Conservation (phyloP, 2,113 vertebrate genomes). For the Dicentrarchus labrax region DNA sequence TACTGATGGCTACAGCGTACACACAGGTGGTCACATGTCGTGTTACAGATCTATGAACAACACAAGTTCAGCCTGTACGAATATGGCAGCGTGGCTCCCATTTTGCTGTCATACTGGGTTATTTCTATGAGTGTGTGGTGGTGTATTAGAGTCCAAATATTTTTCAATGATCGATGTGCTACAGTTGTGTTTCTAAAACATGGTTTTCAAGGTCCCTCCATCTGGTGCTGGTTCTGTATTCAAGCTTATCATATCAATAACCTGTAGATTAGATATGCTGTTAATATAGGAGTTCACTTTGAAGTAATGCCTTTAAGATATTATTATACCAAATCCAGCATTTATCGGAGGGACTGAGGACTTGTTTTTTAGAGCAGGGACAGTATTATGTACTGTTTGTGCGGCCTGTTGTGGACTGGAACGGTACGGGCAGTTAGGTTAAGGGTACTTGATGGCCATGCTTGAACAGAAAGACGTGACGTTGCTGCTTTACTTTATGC, state of each 20-base stretch:
- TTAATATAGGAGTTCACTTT: slow-evolving; percentile 66
- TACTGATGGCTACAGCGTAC: slow-evolving; percentile 22
- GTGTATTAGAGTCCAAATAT: slow-evolving; percentile 69
- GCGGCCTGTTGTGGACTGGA: slow-evolving; percentile 46
- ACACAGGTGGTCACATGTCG: slow-evolving; percentile 11
- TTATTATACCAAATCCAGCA: slow-evolving; percentile 73
- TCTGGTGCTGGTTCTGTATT: slow-evolving; percentile 70
- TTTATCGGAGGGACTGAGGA: slow-evolving; percentile 55
- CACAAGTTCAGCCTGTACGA: slow-evolving; percentile 20
- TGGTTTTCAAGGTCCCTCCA: slow-evolving; percentile 57
- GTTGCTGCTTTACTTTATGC: slow-evolving; percentile 20
- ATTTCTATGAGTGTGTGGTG: slow-evolving; percentile 64
- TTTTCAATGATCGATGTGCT: slow-evolving; percentile 71
- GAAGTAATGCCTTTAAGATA: slow-evolving; percentile 67
- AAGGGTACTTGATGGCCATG: slow-evolving; percentile 56
- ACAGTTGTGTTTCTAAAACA: slow-evolving; percentile 68
- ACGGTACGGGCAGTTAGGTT: slow-evolving; percentile 28
- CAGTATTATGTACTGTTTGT: slow-evolving; percentile 44
- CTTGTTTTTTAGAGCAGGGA: slow-evolving; percentile 31
- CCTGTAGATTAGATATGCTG: slow-evolving; percentile 70
- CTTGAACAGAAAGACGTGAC: slow-evolving; percentile 53
- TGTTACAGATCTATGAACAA: slow-evolving; percentile 30
- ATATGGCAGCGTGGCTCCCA: slow-evolving; percentile 34
- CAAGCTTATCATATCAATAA: slow-evolving; percentile 57
- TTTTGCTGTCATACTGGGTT: slow-evolving; percentile 48